Percentiles rank a stretch among this genome's conserved stretches.
Evolutionary conservation across 2,888 invertebrate species (phyloP).

Genomic region (Capitulum mitella): DNA sequence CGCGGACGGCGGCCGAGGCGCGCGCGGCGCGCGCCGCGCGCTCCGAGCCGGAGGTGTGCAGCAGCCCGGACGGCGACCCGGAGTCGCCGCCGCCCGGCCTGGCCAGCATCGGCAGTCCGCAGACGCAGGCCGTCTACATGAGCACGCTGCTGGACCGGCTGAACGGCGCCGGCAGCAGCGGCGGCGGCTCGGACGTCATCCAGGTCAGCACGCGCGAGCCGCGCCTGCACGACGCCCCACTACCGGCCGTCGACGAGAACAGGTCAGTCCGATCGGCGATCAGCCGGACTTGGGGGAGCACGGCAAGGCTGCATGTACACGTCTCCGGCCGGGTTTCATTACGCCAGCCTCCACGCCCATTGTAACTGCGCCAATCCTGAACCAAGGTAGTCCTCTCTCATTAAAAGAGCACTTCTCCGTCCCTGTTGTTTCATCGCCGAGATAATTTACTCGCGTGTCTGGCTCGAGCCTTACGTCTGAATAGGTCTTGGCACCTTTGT

Average conservation of each 20-base stretch:
- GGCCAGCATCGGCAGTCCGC: background rate
- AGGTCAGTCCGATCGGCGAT: background rate
- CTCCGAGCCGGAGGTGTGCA: background rate
- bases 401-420: too few relatives aligned
- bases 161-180: background rate
- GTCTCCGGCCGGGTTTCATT: too few relatives aligned
- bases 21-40: background rate
- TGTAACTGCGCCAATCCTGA: too few relatives aligned
- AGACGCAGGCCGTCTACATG: background rate
- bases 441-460: too few relatives aligned
- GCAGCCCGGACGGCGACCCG: background rate
- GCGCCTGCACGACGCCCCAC: background rate
- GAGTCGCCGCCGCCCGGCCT: background rate
- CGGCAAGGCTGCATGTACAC: too few relatives aligned
- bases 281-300: too few relatives aligned
- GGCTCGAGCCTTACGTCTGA: too few relatives aligned
- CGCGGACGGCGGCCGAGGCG: background rate
- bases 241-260: background rate
- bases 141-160: conserved; percentile 21
- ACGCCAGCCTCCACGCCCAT: too few relatives aligned
- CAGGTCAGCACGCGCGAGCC: background rate
- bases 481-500: too few relatives aligned
- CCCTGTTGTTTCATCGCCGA: too few relatives aligned
- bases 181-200: background rate
- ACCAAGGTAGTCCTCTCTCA: too few relatives aligned